Base-by-base conservation (phyloP, 2,888 invertebrate genomes). In the Tetragonisca angustula region DNA sequence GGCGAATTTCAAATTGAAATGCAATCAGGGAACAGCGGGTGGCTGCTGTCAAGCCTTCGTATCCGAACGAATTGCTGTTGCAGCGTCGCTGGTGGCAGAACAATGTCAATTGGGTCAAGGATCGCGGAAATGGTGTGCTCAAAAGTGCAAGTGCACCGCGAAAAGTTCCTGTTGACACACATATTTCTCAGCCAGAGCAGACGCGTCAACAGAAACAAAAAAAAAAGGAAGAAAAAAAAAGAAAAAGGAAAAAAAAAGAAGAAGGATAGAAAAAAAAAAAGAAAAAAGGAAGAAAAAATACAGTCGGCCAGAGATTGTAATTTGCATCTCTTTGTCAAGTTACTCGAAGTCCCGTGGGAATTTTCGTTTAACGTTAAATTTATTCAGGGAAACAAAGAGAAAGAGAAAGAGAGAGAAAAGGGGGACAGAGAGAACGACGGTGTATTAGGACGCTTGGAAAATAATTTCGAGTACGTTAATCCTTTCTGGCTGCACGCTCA, bases 101-200 rank as follows among this genome's bases (percentile, higher is more conserved):
- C 77, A 81, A 49, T 84, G 80, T 74, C 78, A 85, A 79, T 86
- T 91, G 87, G 91, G 92, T 92, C 92, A 91, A 91, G 91, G 91
- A 89, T 90, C 89, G 81, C 79, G 76, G 62, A 85, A 85, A 43
- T 43, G 77, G 87, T 81, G 88, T 88, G 80, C 82, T 86, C 81
- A 84, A 87, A 80, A 77, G 81, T 88, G 85, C 87, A 79, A 88
- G 80, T 87, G 80, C 81, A 78, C 36, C 49, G 15, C 52, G 76
- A 19, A 75, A 75, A 65, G 59, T 75, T 84, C 74, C 67, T 54
- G 67, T 74, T 71, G 74, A 74, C 76, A 83, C 56, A 83, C 54
- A 86, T 87, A 76, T 69, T 62, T 68, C 68, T 76, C 67, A 21
- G 17, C 61, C 13, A 17, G 71, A 17, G 69, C 52, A 64, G 24